Evolutionary conservation across 2,797 vertebrate genomes (phyloP).

Genomic region (Phrynocephalus guinanensis): DNA sequence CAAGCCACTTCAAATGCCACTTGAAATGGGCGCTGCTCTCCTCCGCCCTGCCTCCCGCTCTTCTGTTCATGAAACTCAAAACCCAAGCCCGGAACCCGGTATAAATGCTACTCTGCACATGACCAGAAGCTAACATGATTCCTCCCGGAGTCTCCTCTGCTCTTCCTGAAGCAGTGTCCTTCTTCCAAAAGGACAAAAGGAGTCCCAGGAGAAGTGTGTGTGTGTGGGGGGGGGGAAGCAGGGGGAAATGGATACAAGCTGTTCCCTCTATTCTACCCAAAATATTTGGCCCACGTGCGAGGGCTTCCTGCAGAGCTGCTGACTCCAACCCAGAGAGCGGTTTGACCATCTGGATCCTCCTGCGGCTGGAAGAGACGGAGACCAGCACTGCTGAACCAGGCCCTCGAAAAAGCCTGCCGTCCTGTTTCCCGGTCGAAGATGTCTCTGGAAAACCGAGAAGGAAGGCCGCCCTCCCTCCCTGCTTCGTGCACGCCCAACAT

Average conservation of each 20-base stretch:
- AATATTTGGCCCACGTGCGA: too few relatives aligned
- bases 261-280: too few relatives aligned
- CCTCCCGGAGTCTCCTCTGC: not conserved
- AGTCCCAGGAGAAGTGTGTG: not conserved
- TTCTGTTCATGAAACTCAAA: too few relatives aligned
- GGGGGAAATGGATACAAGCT: not conserved
- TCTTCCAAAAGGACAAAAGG: too few relatives aligned
- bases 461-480: not conserved
- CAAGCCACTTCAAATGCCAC: accelerated
- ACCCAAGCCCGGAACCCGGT: not conserved
- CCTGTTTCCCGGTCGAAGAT: not conserved
- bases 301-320: not conserved
- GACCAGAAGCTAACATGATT: not conserved
- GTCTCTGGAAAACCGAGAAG: not conserved
- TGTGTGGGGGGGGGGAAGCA: too few relatives aligned
- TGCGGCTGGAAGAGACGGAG: too few relatives aligned
- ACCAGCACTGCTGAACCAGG: not conserved
- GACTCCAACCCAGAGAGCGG: not conserved
- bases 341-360: not conserved
- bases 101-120: not conserved
- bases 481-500: too few relatives aligned
- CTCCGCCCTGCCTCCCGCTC: not conserved
- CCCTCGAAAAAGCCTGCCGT: not conserved
- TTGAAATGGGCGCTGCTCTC: too few relatives aligned
- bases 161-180: not conserved